Base-by-base conservation (phyloP, 2,113 vertebrate genomes). In the Uropsilus gracilis region DNA sequence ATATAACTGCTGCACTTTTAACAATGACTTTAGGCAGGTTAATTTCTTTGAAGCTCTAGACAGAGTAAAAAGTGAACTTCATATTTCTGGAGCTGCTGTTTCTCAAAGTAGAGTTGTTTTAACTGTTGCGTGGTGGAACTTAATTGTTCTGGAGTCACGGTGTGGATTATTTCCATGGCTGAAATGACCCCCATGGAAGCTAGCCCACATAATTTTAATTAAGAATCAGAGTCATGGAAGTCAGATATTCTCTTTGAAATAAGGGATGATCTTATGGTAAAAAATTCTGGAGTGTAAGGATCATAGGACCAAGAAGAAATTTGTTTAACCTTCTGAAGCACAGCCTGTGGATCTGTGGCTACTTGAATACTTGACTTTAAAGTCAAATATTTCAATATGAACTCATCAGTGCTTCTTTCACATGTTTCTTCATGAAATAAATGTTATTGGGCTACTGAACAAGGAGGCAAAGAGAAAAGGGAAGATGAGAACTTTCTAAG, bases 241-340 rank as follows among this genome's bases (percentile, higher is more conserved):
- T 14, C 46, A 94, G 5, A 85, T 77, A 73, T 53, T 78, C 55
- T 77, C 59, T 92, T 57, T 80, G 86, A 84, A 75, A 94, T 53
- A 17, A 53, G 30, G 72, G 57, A 50, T 72, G n/a, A 48, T 75
- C 30, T 59, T 46, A n/a, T 46, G 50, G 16, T 16, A 17, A 48
- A 73, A 90, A 71, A 6, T 8, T 61, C n/a, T 13, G 17, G 44
- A 61, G n/a, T 24, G 12, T 80, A 68, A 88, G 1, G 34, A 72
- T 53, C 30, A 55, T 6, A 66, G 18, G 22, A 61, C 2, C 8
- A 63, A 82, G 39, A 30, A 72, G 24, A 37, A 46, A 32, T 32
- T 77, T 63, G 24, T 24, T 24, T 6, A 26, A 9, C 44, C n/a
- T 50, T 75, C 9, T 48, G 6, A 12, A 14, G 42, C 46, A 6